Evolutionary conservation across 2,888 invertebrate species (phyloP), one percentile per base, ranked within the genome.

Genomic region (Idaea dimidiata): DNA sequence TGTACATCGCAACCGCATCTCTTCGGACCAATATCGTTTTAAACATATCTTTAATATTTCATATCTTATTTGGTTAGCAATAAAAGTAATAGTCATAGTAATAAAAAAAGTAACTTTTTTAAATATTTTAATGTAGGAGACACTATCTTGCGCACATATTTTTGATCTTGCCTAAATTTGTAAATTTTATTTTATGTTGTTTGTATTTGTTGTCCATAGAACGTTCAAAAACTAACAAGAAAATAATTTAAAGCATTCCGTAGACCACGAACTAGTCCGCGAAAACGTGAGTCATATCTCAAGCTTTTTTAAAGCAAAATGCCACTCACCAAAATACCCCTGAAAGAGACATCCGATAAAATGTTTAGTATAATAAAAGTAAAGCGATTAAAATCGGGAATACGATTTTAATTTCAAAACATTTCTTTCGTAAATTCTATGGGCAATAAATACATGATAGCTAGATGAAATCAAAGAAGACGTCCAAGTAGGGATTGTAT

Each of bases 401-500:
- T 3, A 24, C 5, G 5, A 24, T 1, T 5, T 5, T 33, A 33
- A 5, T 10, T 10, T 33, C 14, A 33, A 10, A 33, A 33, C 33
- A 10, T 33, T 33, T 33, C 5, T 33, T 1, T 43, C 14, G 43
- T 43, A 59, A 5, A 59, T 43, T 59, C 62, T 67, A 62, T 62
- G 67, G 68, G 59, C 65, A 61, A 62, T 66, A 67, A 70, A 64
- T 59, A 62, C 62, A 61, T 75, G 62, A 74, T 78, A 84, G 88
- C 88, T 89, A 89, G 89, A 89, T 84, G 73, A 88, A 85, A 89
- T 89, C 89, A 89, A 89, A 89, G 86, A 87, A 75, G 10, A 87
- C 86, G 88, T 88, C 88, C 88, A 84, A 63, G 66, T 81, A 82
- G 80, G 82, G 83, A 82, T 82, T 84, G 84, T 86, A 86, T 86